These are phyloP conservation scores for Spheniscus mendiculus DNA, from an alignment of 2,113 vertebrate genomes.

Conservation along the genomic window DNA sequence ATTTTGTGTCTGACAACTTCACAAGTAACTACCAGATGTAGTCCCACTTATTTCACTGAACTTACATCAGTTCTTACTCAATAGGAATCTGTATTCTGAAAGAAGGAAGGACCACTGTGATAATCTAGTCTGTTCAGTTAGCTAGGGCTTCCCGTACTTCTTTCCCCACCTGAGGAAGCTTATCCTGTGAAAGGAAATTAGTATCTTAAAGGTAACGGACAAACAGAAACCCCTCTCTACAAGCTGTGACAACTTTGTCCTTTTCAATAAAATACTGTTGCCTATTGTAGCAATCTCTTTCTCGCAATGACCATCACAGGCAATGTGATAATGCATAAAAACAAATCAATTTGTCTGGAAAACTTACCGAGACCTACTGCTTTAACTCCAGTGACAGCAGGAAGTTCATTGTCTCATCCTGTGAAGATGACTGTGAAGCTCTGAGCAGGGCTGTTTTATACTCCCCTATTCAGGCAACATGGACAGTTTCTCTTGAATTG, in stretches of 20 bases:
- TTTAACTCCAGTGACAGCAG: background rate
- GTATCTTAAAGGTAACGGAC: background rate
- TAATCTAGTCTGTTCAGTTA: background rate
- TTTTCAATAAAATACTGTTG: background rate
- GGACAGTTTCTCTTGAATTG: background rate
- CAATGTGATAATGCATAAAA: constrained; percentile 26
- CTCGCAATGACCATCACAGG: background rate
- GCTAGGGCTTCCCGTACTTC: background rate
- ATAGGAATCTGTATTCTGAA: background rate
- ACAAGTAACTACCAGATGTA: background rate
- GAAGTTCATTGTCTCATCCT: background rate
- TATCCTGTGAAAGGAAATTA: background rate
- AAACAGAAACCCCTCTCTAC: background rate
- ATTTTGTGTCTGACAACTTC: background rate
- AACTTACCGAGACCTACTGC: background rate
- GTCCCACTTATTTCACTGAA: background rate
- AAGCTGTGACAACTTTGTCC: background rate
- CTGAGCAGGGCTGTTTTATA: background rate
- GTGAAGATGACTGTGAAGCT: background rate
- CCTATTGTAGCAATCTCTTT: background rate
- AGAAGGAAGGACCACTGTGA: background rate
- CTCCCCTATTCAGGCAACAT: background rate
- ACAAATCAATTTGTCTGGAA: background rate
- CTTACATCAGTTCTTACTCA: background rate
- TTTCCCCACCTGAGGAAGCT: background rate